Evolutionary conservation across 1,140 invertebrate species (phyloP).

Genomic region (Sitobion miscanthi): DNA sequence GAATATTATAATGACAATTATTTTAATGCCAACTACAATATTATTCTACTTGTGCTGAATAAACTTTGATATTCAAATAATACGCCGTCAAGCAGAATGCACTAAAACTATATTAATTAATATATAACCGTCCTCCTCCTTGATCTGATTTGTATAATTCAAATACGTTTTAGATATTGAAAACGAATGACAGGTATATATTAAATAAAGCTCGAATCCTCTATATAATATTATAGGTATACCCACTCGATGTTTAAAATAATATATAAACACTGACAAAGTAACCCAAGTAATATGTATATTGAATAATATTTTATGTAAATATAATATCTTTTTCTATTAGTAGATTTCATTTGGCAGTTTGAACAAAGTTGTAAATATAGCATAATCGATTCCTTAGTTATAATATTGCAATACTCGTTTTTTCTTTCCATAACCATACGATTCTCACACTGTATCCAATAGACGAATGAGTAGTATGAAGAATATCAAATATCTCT

Average conservation of each 20-base stretch:
- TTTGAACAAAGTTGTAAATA: no score
- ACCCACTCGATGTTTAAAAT: not conserved
- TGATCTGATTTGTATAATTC: not conserved
- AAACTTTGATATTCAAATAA: not conserved
- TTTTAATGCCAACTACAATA: not conserved
- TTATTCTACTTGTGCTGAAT: not conserved
- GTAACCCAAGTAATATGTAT: no score
- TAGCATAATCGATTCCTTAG: no score
- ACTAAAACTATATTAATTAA: not conserved
- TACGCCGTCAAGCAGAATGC: not conserved
- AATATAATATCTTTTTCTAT: no score
- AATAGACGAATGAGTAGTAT: no score
- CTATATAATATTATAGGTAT: no score
- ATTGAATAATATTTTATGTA: no score
- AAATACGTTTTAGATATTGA: not conserved
- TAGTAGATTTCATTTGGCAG: no score
- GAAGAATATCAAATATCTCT: no score
- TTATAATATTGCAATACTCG: no score
- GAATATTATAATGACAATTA: not conserved
- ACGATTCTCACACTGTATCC: no score
- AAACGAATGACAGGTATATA: not conserved
- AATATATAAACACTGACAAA: not conserved
- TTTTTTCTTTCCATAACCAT: no score
- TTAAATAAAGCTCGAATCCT: not conserved
- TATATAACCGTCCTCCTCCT: not conserved